A percentile compares a stretch with the other conserved stretches of the same genome.
Evolutionary conservation across 2,113 vertebrate species (phyloP).

Genomic region (Notothenia coriiceps): DNA sequence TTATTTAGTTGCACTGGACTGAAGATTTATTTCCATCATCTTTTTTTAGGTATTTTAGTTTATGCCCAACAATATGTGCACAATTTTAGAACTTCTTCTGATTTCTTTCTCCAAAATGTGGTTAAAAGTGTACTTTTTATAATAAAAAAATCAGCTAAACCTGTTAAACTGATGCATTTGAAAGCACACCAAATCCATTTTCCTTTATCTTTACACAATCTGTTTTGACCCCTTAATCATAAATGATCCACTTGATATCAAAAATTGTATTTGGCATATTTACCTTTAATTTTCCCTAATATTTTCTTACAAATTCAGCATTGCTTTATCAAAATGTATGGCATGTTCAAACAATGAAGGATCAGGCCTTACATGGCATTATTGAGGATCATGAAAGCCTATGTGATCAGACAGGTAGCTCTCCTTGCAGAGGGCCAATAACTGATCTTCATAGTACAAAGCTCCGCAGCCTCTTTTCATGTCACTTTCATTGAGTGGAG

Average conservation of each 20-base stretch:
- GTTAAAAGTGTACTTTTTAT: background rate
- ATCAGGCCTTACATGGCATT: constrained; percentile 70
- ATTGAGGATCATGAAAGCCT: constrained; percentile 80
- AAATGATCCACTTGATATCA: background rate
- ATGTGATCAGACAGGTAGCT: constrained; percentile 77
- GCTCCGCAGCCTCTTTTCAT: constrained; percentile 85
- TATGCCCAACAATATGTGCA: background rate
- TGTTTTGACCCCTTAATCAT: constrained; percentile 22
- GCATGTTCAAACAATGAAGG: constrained; percentile 31
- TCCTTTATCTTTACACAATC: constrained; percentile 1
- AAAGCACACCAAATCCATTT: background rate
- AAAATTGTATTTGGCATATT: constrained; percentile 12
- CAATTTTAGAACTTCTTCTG: background rate
- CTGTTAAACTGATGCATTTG: background rate
- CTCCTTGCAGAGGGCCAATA: constrained; percentile 73
- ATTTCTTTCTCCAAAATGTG: background rate
- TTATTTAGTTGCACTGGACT: too few relatives aligned
- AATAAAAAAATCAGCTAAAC: background rate
- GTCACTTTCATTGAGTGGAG: constrained; percentile 83
- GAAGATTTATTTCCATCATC: background rate
- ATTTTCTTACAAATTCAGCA: constrained; percentile 25
- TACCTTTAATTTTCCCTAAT: background rate
- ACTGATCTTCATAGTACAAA: constrained; percentile 87
- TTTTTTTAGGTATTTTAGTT: too few relatives aligned
- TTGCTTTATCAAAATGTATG: constrained; percentile 22